Evolutionary conservation across 2,797 vertebrate species (phyloP), one percentile per base, ranked within the genome.

Genomic region (Protosalanx chinensis): DNA sequence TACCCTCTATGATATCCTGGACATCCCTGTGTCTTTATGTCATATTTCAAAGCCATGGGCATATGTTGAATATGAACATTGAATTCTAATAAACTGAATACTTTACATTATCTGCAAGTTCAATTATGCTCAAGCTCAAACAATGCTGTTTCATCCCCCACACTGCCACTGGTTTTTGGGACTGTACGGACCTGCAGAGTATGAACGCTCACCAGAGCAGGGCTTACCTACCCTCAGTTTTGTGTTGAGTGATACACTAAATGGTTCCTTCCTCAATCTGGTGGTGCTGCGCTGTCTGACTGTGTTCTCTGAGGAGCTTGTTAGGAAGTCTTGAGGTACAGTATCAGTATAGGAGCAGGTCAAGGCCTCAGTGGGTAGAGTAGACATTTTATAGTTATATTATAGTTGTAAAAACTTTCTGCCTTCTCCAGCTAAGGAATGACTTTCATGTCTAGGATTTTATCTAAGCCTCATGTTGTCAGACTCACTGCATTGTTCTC

Each of bases 41-140:
- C 81, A 96, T 96, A 92, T 98, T 97, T 92, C 96, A 97, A 88
- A 95, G 95, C 84, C 85, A 96, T 82, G 96, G 95, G 0, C 94
- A 97, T 80, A 93, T 95, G 75, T 95, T 97, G 92, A 97, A 96
- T 84, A 92, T 93, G 35, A 7, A 7, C 35, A 37, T 37, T 37
- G 0, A 37, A 37, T 37, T 6, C 35, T 37, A 37, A 37, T 10
- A 37, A 37, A 37, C 0, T 87, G 93, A 0, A 93, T 96, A 70
- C 82, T 91, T 77, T 89, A 85, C 3, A 89, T 97, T 72, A 91
- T 98, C 77, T 88, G 91, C 81, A 90, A 91, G 71, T 87, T 27
- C 1, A 27, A 27, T 27, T 27, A 27, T 27, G 23, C 23, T 27
- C 23, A 27, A 27, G 23, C 23, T n/a, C n/a, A n/a, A n/a, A n/a